Base-by-base conservation (phyloP, 2,113 vertebrate species). In the Thalassoma bifasciatum region DNA sequence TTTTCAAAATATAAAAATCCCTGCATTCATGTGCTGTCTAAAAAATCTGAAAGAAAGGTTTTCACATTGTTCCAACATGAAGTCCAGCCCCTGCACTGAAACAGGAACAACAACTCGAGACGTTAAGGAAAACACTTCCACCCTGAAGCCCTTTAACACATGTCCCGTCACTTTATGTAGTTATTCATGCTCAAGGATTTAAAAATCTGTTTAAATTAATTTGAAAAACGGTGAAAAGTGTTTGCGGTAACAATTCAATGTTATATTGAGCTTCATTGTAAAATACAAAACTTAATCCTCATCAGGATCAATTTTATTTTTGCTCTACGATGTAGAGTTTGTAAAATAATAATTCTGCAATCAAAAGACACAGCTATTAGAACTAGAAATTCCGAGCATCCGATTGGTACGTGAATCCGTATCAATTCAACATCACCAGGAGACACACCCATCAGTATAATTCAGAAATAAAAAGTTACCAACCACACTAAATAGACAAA, bases 1-100 rank as follows among this genome's bases (percentile, higher is more conserved):
- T 5, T 67, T 77, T 87, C 74, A 87, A 63, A 83, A 70, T 83
- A 81, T 72, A 1, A 73, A 11, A 1, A 22, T 0, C 2, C 13
- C 17, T 49, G 46, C 46, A n/a, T 49, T 49, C 17, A 49, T 2
- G 46, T 21, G 9, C 7, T 49, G 7, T 49, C 2, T 10, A 1
- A 49, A n/a, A n/a, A n/a, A 49, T 49, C 8, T 2, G 46, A 49
- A n/a, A 49, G 3, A 21, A 13, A 8, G 4, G 9, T 2, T 8
- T 21, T 49, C 10, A 8, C 8, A 19, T 49, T 19, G n/a, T 7
- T 10, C n/a, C 16, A 49, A 21, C 8, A 7, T 49, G 6, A 49
- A 49, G 8, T 6, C 30, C 30, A 30, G 3, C 6, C 30, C 6
- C 30, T 30, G 30, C 30, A 30, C 30, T 30, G 30, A 4, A 30